Base-by-base conservation (phyloP, 53 echinoderm and acorn worm genomes). In the Astropecten irregularis region DNA sequence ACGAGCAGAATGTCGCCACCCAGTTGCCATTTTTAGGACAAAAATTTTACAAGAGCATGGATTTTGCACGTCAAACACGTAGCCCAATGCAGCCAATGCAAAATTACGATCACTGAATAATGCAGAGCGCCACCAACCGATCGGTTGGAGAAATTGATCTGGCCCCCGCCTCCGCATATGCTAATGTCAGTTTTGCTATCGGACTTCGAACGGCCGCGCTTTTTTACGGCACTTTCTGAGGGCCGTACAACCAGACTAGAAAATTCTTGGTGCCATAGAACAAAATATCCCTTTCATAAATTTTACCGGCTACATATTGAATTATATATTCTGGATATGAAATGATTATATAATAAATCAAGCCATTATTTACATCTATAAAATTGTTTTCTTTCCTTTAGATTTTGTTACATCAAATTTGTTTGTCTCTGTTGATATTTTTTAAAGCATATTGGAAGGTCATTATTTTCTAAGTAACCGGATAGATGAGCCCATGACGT, bases 401-500 rank as follows among this genome's bases (percentile, higher is more conserved):
- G n/a, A n/a, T n/a, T n/a, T n/a, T n/a, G n/a, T n/a, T n/a, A n/a
- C n/a, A n/a, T n/a, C n/a, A n/a, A n/a, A n/a, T n/a, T n/a, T n/a
- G n/a, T n/a, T n/a, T n/a, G n/a, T n/a, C n/a, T n/a, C n/a, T n/a
- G n/a, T n/a, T n/a, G n/a, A n/a, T n/a, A n/a, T n/a, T n/a, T n/a
- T n/a, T n/a, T n/a, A n/a, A n/a, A n/a, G n/a, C n/a, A n/a, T n/a
- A n/a, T n/a, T n/a, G n/a, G n/a, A n/a, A n/a, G n/a, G n/a, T n/a
- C n/a, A n/a, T 38, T 79, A 46, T 48, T 44, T 14, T 49, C 42
- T 79, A 8, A 40, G 57, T 16, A 31, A 47, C 79, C 79, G 79
- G 79, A 79, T 61, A 79, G 57, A 61, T 79, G 60, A 74, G 60
- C 49, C 37, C 79, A 79, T 79, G 79, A 79, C 79, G 79, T 79